Conservation (phyloP, 2,113 vertebrate genomes). For the Hirundichthys speculiger region DNA sequence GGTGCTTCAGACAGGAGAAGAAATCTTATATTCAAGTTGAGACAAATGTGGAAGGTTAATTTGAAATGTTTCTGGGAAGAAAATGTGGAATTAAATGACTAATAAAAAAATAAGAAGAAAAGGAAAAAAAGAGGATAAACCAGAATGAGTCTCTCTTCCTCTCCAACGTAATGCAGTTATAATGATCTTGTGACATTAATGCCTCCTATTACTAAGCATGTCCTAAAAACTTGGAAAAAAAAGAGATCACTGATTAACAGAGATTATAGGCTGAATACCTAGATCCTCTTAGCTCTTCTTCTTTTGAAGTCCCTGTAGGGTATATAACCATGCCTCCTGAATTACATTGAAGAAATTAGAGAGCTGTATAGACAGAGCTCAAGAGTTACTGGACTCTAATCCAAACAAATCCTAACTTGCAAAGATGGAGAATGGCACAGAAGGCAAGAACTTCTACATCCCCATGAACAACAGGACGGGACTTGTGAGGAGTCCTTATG, state of each 20-base stretch:
- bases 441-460: slow-evolving; percentile 86
- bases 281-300: slow-evolving; percentile 40
- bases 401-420: background rate
- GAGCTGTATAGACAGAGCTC: slow-evolving; percentile 23
- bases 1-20: too few species aligned
- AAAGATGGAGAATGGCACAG: slow-evolving; percentile 83
- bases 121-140: background rate
- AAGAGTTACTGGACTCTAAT: slow-evolving; percentile 3
- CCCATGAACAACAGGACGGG: slow-evolving; percentile 86
- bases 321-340: slow-evolving; percentile 46
- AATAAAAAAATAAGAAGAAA: background rate
- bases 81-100: too few species aligned
- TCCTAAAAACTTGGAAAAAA: slow-evolving; percentile 10
- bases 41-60: background rate
- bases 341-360: slow-evolving; percentile 11
- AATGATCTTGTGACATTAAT: background rate
- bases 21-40: background rate
- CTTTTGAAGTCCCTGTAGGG: slow-evolving; percentile 15
- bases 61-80: background rate
- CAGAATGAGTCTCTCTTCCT: too few species aligned
- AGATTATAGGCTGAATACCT: slow-evolving; percentile 31
- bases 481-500: slow-evolving; percentile 82
- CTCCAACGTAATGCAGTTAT: background rate
- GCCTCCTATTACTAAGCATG: slow-evolving; percentile 1
- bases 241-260: slow-evolving; percentile 19